These are phyloP conservation scores for Fragum fragum DNA, from an alignment of 2,888 invertebrate species.

Conservation along the genomic window DNA sequence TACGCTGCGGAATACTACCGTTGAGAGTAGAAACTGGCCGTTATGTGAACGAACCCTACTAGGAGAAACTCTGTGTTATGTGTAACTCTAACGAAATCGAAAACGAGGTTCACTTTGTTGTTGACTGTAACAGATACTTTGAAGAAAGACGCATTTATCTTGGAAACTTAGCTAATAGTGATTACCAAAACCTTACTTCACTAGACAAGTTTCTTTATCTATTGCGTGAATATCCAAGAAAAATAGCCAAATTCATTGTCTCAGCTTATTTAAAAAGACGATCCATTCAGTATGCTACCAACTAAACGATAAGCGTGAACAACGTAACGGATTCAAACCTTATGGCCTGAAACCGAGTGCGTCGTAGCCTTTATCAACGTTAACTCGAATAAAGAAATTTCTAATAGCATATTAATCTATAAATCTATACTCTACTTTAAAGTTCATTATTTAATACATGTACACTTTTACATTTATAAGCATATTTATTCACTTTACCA, in stretches of 20 bases:
- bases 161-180: background rate
- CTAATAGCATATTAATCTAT: no score
- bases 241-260: slow-evolving; percentile 3
- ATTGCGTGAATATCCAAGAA: no score
- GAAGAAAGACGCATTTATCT: slow-evolving; percentile 10
- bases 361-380: no score
- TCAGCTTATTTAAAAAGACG: background rate
- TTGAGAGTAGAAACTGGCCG: slow-evolving; percentile 42
- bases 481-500: no score
- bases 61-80: slow-evolving; percentile 32
- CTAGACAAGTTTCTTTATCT: no score
- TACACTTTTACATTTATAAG: no score
- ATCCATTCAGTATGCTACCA: background rate
- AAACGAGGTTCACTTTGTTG: slow-evolving; percentile 34
- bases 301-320: no score
- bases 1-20: slow-evolving; percentile 42
- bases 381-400: no score
- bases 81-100: slow-evolving; percentile 32
- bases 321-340: no score
- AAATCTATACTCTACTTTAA: no score
- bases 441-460: no score
- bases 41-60: slow-evolving; percentile 23
- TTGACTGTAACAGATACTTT: slow-evolving; percentile 26
- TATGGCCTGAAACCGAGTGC: no score
- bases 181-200: slow-evolving; percentile 36